Base-by-base conservation (phyloP, 2,797 vertebrate species). In the Phataginus tricuspis region DNA sequence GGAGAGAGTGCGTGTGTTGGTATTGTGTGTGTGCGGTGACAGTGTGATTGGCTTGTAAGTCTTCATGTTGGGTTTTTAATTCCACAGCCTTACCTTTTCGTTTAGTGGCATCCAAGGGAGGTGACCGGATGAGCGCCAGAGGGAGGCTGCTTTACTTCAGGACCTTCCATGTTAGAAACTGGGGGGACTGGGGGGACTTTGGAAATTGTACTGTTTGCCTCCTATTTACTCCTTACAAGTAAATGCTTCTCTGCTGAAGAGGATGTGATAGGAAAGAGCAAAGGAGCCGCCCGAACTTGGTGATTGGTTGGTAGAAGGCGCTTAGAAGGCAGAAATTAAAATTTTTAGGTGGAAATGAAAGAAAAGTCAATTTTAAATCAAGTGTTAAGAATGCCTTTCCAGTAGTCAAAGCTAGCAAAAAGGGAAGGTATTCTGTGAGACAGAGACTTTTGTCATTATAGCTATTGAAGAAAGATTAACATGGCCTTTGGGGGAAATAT, bases 331-430 rank as follows among this genome's bases (percentile, higher is more conserved):
- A 68, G 59, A 91, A 91, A 42, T 34, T 61, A 59, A 80, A 61
- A 61, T 29, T 5, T 75, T 42, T 45, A 53, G 31, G 15, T 89
- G 7, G 42, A 86, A 69, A 82, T 80, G 1, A 88, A 66, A 77
- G 71, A 72, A 72, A 90, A 80, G 57, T 78, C 14, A 34, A 84
- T 92, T 92, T 92, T 37, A 85, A 39, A 45, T 85, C 72, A n/a
- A 72, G 51, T 11, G 7, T 92, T 59, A 79, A 68, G 72, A 85
- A 42, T 27, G 53, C 61, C 53, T 75, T 83, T 42, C 64, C 15
- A 59, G 4, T 85, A 61, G 57, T 49, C 57, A 53, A 79, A 31
- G 8, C 11, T 85, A 34, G 14, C 63, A 45, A 59, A 64, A 85
- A 31, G 39, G 27, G 66, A 83, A 61, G 53, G 42, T 69, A 15